A percentile compares a stretch with the other conserved stretches of the same genome.
phyloP scores from a whole-genome alignment of 2,113 vertebrate genomes.

The Rostratula benghalensis region DNA sequence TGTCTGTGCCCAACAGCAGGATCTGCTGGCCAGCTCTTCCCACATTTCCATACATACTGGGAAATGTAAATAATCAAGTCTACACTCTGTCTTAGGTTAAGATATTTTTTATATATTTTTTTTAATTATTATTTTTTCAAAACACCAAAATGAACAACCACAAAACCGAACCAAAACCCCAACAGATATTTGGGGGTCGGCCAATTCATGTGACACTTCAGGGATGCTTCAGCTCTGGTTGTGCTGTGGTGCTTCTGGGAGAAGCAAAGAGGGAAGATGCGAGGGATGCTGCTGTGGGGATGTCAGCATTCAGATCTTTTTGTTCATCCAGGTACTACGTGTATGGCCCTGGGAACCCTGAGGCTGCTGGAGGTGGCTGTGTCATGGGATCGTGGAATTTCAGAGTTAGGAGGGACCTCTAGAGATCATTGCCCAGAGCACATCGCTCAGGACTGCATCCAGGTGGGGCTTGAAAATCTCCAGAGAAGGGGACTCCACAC shows the following conservation, averaged over 20 bases:
- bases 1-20: background rate
- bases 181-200: background rate
- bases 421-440: too few species aligned
- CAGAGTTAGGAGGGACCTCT: too few species aligned
- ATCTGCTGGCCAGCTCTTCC: background rate
- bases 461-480: too few species aligned
- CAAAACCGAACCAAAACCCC: background rate
- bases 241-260: background rate
- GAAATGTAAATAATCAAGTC: background rate
- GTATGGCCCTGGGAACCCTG: background rate
- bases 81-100: fast-evolving
- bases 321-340: fast-evolving
- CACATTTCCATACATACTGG: background rate
- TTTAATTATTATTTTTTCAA: too few species aligned
- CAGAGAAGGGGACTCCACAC: too few species aligned
- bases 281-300: background rate
- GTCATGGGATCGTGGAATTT: too few species aligned
- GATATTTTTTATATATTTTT: background rate
- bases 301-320: background rate
- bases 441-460: too few species aligned
- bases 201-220: background rate
- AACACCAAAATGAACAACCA: background rate
- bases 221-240: background rate
- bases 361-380: background rate
- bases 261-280: background rate